Base-by-base conservation (phyloP, 2,888 invertebrate species). In the Abrostola tripartita region DNA sequence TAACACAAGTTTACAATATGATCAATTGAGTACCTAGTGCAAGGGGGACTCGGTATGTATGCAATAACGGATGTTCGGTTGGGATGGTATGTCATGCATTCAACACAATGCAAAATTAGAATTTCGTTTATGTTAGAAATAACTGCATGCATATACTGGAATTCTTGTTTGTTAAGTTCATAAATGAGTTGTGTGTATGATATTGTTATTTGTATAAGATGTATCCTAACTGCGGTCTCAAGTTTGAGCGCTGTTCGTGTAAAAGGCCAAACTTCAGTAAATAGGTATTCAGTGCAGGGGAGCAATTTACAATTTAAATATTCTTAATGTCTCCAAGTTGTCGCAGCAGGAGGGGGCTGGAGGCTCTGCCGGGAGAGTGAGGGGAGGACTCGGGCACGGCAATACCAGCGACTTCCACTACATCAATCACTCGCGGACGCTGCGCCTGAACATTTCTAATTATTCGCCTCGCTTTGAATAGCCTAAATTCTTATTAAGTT, bases 241-340 rank as follows among this genome's bases (percentile, higher is more conserved):
- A 78, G 74, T 78, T 79, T 75, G 67, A 76, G 71, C 59, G 76
- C 81, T 79, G 81, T 84, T 86, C 85, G 81, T 85, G 80, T 81
- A 86, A 89, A 88, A 89, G 83, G 87, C 83, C 85, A 83, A 92
- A 91, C 85, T 92, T 89, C 77, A 82, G 82, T 87, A 88, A 92
- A 91, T 93, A 92, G 92, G 93, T 93, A 93, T 93, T 94, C 94
- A 93, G 92, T 93, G 91, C 93, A 92, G 90, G 90, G 81, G 85
- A 91, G 91, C 87, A 93, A 94, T 94, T 93, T 94, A 93, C 92
- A 94, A 93, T 94, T 93, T 93, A 94, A 94, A 94, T 94, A 93
- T 93, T 92, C 90, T 92, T 94, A 93, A 94, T 94, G 94, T 94
- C 91, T 88, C 91, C 91, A 89, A 93, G 94, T 92, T 90, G 92